Evolutionary conservation across 2,797 vertebrate species (phyloP).

Genomic region (Gymnodraco acuticeps): DNA sequence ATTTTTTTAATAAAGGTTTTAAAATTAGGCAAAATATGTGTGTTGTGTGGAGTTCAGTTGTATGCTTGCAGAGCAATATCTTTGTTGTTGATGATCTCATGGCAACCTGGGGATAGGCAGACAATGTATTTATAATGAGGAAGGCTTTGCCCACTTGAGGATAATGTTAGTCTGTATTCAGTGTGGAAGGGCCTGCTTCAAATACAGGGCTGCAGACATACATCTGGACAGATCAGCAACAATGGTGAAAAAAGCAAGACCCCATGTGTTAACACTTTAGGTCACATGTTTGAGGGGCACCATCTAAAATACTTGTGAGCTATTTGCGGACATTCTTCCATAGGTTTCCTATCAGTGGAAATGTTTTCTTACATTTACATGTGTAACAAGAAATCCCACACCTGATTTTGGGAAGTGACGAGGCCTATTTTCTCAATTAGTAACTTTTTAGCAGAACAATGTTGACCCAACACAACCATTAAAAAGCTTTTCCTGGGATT

Average conservation of each 20-base stretch:
- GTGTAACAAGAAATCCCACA: slow-evolving; percentile 14
- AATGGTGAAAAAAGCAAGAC: slow-evolving; percentile 48
- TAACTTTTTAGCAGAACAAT: slow-evolving; percentile 40
- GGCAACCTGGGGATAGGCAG: background rate
- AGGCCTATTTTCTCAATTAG: slow-evolving; percentile 25
- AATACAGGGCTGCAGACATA: slow-evolving; percentile 26
- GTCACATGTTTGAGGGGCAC: slow-evolving; percentile 76
- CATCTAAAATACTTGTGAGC: slow-evolving; percentile 57
- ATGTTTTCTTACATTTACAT: slow-evolving; percentile 10
- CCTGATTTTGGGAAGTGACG: slow-evolving; percentile 8
- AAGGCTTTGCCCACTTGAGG: slow-evolving; percentile 6
- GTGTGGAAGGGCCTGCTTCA: slow-evolving; percentile 13
- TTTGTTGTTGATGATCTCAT: slow-evolving; percentile 4
- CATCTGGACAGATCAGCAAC: slow-evolving; percentile 57
- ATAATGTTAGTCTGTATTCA: background rate
- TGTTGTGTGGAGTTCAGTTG: background rate
- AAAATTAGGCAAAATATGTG: slow-evolving; percentile 17
- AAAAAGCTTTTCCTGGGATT: slow-evolving; percentile 60
- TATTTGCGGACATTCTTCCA: slow-evolving; percentile 66
- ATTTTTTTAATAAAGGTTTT: background rate
- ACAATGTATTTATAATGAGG: background rate
- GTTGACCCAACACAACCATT: slow-evolving; percentile 46
- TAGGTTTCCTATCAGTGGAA: slow-evolving; percentile 14
- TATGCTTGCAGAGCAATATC: slow-evolving; percentile 4
- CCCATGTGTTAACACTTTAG: slow-evolving; percentile 81